Base-by-base conservation (phyloP, 2,113 vertebrate genomes). In the Paramisgurnus dabryanus region DNA sequence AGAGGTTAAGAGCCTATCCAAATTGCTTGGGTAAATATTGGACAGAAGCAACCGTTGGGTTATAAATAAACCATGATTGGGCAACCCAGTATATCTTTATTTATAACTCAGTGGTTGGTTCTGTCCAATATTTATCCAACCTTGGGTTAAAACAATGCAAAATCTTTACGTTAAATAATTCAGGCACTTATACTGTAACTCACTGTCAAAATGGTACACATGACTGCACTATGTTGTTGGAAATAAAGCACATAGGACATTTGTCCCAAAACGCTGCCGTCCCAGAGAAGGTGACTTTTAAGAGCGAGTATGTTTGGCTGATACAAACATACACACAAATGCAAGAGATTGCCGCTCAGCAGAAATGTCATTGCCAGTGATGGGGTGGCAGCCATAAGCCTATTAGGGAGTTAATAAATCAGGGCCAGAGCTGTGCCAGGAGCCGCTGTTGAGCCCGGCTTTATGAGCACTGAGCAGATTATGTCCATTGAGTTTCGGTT, bases 341-440 rank as follows among this genome's bases (percentile, higher is more conserved):
- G 84, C 39, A 75, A 5, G 63, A 65, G 65, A 80, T 75, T 71
- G 80, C 80, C 68, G 86, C 81, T 91, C 86, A 89, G 86, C 88
- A 89, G 80, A 90, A 90, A 88, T 84, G 86, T 88, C 88, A 85
- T 72, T 27, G 55, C 67, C 67, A 74, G 70, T 78, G 85, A 79
- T 41, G 60, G 27, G 81, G 12, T 3, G 79, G 78, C 7, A 70
- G 72, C 70, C 64, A 53, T 80, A 82, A 87, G 77, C 81, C 80
- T 85, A 83, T 84, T 83, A 87, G 69, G 61, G 50, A 77, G 76
- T 77, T 82, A 80, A 85, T 87, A 85, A 85, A 85, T 87, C 84
- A 84, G 72, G 39, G 55, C 72, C 73, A 40, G 4, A 17, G 63
- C 69, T 67, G 79, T 80, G 64, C 71, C 76, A 73, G 68, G 80